These are phyloP conservation scores for Neoaliturus tenellus DNA, from an alignment of 2,888 invertebrate species.

Conservation along the genomic window DNA sequence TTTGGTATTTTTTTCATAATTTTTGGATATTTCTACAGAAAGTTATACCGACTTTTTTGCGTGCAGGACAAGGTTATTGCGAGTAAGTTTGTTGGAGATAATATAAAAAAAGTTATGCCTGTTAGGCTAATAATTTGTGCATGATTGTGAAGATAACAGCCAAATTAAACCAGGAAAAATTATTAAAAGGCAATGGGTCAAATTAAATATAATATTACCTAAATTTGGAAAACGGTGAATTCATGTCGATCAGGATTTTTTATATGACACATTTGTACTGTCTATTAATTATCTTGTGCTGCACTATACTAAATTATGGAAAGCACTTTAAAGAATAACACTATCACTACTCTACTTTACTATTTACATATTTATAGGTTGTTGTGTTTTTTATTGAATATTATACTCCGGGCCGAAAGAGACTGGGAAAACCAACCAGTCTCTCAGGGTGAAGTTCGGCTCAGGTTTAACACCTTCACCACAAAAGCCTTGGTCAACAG, in stretches of 20 bases:
- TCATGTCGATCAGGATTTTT: not conserved
- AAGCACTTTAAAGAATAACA: not conserved
- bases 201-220: conserved; percentile 17
- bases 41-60: not conserved
- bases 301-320: not conserved
- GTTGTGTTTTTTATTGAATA: not conserved
- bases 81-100: not conserved
- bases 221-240: not conserved
- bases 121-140: not conserved
- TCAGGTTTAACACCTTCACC: conserved; percentile 12
- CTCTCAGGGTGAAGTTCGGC: conserved; percentile 3
- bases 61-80: not conserved
- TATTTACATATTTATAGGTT: conserved; percentile 25
- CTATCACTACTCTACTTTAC: not conserved
- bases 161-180: not conserved
- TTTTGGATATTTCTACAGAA: conserved; percentile 2
- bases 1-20: not conserved
- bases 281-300: not conserved
- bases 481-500: not conserved
- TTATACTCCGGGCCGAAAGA: not conserved
- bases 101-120: not conserved
- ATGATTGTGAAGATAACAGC: not conserved
- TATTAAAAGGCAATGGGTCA: not conserved
- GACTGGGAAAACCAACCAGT: conserved; percentile 6
- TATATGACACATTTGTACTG: too few relatives aligned